These are phyloP conservation scores for Andrena bicolor DNA, from an alignment of 2,888 invertebrate genomes.

Conservation along the genomic window DNA sequence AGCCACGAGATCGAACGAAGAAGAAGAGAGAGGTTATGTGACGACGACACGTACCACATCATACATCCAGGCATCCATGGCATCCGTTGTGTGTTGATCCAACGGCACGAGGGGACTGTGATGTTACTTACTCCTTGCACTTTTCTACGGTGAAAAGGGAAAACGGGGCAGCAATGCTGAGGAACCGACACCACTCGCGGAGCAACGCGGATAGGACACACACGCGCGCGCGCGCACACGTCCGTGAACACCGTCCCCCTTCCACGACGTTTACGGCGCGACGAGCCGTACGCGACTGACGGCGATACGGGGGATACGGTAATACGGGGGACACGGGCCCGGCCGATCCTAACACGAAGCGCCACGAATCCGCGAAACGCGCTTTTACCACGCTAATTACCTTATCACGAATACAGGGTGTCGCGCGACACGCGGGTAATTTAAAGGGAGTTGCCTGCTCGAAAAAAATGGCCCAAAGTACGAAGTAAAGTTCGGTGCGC, in stretches of 20 bases:
- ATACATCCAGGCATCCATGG: slow-evolving; percentile 84
- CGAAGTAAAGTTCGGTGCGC: not conserved
- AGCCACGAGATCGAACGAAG: slow-evolving; percentile 68
- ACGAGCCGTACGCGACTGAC: slow-evolving; percentile 82
- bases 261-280: slow-evolving; percentile 77
- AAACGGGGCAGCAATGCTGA: not conserved
- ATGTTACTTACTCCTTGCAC: not conserved
- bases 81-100: slow-evolving; percentile 51
- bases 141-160: slow-evolving; percentile 21
- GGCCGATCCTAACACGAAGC: slow-evolving; percentile 50
- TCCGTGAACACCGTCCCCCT: slow-evolving; percentile 45
- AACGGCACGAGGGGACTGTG: not conserved
- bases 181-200: slow-evolving; percentile 8
- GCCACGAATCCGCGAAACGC: slow-evolving; percentile 60
- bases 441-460: not conserved
- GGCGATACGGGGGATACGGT: slow-evolving; percentile 70
- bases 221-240: slow-evolving; percentile 76
- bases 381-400: slow-evolving; percentile 39
- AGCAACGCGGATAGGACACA: slow-evolving; percentile 8
- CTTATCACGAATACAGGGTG: slow-evolving; percentile 8
- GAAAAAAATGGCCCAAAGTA: not conserved
- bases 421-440: not conserved
- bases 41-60: slow-evolving; percentile 81
- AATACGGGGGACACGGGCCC: slow-evolving; percentile 55
- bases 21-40: slow-evolving; percentile 53